Evolutionary conservation across 2,888 invertebrate genomes (phyloP).

Genomic region (Argyra leucocephala): DNA sequence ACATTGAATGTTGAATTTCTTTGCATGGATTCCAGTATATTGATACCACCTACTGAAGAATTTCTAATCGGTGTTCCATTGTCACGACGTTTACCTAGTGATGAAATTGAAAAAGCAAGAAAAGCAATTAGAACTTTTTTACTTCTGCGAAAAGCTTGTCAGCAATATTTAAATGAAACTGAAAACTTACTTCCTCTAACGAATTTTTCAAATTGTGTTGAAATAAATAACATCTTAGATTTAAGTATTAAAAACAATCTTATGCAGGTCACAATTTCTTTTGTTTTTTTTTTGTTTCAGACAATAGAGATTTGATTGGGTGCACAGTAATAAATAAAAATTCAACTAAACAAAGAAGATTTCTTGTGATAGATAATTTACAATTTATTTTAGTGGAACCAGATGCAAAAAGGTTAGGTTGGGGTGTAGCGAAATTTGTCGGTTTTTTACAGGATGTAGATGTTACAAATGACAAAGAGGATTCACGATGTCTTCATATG

Average conservation of each 20-base stretch:
- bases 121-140: slow-evolving; percentile 90
- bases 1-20: slow-evolving; percentile 86
- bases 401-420: slow-evolving; percentile 85
- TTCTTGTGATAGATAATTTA: slow-evolving; percentile 88
- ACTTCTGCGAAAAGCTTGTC: slow-evolving; percentile 68
- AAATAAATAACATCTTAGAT: slow-evolving; percentile 89
- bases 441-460: slow-evolving; percentile 94
- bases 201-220: slow-evolving; percentile 77
- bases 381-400: slow-evolving; percentile 97
- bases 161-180: slow-evolving; percentile 67
- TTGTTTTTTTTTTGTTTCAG: slow-evolving; percentile 45
- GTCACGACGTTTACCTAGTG: slow-evolving; percentile 87
- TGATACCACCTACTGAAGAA: slow-evolving; percentile 90
- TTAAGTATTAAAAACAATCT: slow-evolving; percentile 60
- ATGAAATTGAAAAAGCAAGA: slow-evolving; percentile 82
- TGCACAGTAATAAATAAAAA: slow-evolving; percentile 90
- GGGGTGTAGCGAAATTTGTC: slow-evolving; percentile 95
- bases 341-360: slow-evolving; percentile 80
- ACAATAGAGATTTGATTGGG: slow-evolving; percentile 94
- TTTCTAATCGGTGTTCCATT: slow-evolving; percentile 94
- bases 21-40: slow-evolving; percentile 91
- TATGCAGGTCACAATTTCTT: background rate
- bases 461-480: slow-evolving; percentile 90
- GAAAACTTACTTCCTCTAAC: slow-evolving; percentile 85
- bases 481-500: slow-evolving; percentile 88